Evolutionary conservation across 2,797 vertebrate genomes (phyloP), one percentile per base, ranked within the genome.

Genomic region (Epinephelus malabaricus): DNA sequence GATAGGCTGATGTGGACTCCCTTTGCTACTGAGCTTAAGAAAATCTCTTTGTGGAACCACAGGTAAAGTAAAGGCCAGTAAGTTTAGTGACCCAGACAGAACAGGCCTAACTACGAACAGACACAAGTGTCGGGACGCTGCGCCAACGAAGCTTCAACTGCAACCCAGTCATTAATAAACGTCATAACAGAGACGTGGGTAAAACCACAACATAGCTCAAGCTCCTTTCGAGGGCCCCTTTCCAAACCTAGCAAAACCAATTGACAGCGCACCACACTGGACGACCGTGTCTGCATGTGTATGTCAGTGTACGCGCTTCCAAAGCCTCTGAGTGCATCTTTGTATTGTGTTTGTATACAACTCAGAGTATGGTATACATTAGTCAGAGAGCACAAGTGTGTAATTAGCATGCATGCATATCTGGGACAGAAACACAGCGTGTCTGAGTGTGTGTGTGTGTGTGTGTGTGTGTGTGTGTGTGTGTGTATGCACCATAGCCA

Each of bases 141-240:
- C 17, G 51, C 74, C 78, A 70, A 46, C n/a, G 46, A 60, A 53
- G 47, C 69, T 80, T 82, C 69, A 49, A 23, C 58, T 8, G 62
- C 21, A 6, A 76, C 63, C 71, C 46, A 55, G 82, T 69, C 86
- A 88, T 87, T 89, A 92, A 88, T 90, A 83, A 85, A 90, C 30
- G 49, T 83, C 88, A 89, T 65, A 86, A 86, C 73, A 75, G 78
- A 90, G 82, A 89, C 83, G 67, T 62, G 84, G 74, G 81, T 69
- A 74, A 91, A 93, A 89, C 89, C 89, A 89, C 93, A 92, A 92
- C 86, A 86, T 83, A 92, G 85, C 67, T 89, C 30, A 51, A 81
- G 79, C 86, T 82, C 83, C 74, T 79, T 81, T 84, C 34, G 51
- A 63, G 69, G 87, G 79, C 58, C 81, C 73, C 84, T 78, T 85